Conservation (phyloP, 92 coral and sea anemone genomes). For the Bergia puertoricense region DNA sequence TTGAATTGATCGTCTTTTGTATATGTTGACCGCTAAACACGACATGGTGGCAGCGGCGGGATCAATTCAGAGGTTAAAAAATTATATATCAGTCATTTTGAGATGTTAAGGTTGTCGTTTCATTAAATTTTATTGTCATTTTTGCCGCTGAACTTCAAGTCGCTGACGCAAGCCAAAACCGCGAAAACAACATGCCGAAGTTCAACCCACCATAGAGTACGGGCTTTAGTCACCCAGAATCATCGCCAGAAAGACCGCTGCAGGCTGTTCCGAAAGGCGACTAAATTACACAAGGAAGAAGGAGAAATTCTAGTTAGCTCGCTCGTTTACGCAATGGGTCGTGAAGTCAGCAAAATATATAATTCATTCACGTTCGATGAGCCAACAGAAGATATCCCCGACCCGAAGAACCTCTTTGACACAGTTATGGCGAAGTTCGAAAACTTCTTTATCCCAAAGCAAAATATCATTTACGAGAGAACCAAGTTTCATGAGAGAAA, state of each 20-base stretch:
- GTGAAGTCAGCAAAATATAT: slow-evolving; percentile 4
- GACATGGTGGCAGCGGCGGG: too few species aligned
- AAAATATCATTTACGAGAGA: neutral
- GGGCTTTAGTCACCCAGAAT: neutral
- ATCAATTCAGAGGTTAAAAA: too few species aligned
- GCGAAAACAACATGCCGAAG: neutral
- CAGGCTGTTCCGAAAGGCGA: neutral
- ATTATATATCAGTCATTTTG: too few species aligned
- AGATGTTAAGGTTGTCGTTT: too few species aligned
- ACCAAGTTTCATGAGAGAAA: neutral
- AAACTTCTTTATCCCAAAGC: neutral
- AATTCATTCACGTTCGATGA: slow-evolving; percentile 12
- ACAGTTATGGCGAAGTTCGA: neutral
- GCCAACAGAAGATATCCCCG: slow-evolving; percentile 1
- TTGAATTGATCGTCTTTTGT: too few species aligned
- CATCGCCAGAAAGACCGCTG: slow-evolving; percentile 5
- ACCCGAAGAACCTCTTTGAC: neutral
- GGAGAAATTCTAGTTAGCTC: neutral
- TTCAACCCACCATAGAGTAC: slow-evolving; percentile 10
- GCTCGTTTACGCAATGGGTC: neutral
- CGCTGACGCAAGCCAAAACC: too few species aligned
- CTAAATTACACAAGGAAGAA: slow-evolving; percentile 21
- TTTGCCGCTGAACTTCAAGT: too few species aligned
- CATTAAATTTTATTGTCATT: too few species aligned
- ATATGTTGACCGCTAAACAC: neutral